Percentiles rank a stretch among this genome's conserved stretches.
These are phyloP conservation scores for Brachylomia viminalis DNA, from an alignment of 2,888 invertebrate species.

Conservation along the genomic window DNA sequence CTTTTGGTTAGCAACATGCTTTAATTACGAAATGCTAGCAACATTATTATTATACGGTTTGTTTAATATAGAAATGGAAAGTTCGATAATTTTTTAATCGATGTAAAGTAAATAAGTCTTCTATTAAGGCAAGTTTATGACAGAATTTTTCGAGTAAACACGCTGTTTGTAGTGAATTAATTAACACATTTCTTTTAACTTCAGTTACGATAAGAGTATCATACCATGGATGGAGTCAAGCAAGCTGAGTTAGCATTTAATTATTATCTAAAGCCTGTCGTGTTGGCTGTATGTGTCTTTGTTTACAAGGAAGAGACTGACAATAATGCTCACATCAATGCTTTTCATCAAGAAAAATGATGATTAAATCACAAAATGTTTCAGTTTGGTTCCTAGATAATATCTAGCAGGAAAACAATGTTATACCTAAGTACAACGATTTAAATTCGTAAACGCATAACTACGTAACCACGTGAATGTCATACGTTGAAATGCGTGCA, in stretches of 20 bases:
- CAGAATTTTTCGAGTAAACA: background rate
- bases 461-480: background rate
- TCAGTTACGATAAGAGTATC: background rate
- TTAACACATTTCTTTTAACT: background rate
- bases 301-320: background rate
- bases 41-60: conserved; percentile 36
- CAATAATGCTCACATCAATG: background rate
- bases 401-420: conserved; percentile 12
- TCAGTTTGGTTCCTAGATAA: background rate
- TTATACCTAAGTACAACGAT: background rate
- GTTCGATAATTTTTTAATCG: conserved; percentile 19
- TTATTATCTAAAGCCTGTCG: background rate
- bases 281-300: background rate
- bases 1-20: conserved; percentile 57
- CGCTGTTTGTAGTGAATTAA: background rate
- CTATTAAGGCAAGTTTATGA: background rate
- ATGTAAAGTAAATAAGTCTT: conserved; percentile 7
- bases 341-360: background rate
- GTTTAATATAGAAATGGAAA: conserved; percentile 30
- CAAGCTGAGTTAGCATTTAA: background rate
- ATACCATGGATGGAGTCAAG: background rate
- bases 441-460: conserved; percentile 28
- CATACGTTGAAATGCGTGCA: conserved; percentile 18
- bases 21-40: conserved; percentile 53
- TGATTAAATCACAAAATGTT: background rate